Conservation (phyloP, 2,113 vertebrate genomes). For the Zosterops pallidus region DNA sequence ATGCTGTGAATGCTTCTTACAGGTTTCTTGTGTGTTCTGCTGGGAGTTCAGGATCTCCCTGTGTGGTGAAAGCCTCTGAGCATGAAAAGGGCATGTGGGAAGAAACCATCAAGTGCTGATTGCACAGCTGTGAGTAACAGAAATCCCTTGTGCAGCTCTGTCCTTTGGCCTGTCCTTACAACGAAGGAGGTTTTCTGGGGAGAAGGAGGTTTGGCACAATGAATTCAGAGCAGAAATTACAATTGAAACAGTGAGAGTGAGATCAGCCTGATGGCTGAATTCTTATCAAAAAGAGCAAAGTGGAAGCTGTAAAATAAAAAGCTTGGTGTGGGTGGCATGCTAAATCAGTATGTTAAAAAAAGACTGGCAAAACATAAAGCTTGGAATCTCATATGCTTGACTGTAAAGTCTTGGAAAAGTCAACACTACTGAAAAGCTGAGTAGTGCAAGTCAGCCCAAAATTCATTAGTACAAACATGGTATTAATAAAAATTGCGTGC, state of each 20-base stretch:
- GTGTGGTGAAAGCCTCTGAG: neutral
- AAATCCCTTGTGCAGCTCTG: neutral
- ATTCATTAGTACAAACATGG: neutral
- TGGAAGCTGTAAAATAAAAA: neutral
- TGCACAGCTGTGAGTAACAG: neutral
- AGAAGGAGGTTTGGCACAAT: neutral
- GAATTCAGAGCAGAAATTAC: neutral
- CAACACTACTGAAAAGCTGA: neutral
- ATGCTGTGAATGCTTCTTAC: neutral
- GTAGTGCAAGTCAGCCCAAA: neutral
- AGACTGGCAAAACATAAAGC: neutral
- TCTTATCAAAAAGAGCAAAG: neutral
- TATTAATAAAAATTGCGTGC: neutral
- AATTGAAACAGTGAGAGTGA: neutral
- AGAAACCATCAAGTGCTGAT: neutral
- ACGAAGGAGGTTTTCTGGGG: neutral
- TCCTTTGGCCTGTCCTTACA: neutral
- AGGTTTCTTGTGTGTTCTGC: neutral
- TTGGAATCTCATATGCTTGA: neutral
- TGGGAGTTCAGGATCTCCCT: neutral
- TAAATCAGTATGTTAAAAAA: neutral
- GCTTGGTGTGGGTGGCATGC: neutral
- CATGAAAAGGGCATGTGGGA: rapidly evolving
- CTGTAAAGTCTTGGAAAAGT: neutral
- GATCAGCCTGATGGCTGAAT: neutral